Evolutionary conservation across 2,888 invertebrate species (phyloP).

Genomic region (Hirtodrosophila alboralis): DNA sequence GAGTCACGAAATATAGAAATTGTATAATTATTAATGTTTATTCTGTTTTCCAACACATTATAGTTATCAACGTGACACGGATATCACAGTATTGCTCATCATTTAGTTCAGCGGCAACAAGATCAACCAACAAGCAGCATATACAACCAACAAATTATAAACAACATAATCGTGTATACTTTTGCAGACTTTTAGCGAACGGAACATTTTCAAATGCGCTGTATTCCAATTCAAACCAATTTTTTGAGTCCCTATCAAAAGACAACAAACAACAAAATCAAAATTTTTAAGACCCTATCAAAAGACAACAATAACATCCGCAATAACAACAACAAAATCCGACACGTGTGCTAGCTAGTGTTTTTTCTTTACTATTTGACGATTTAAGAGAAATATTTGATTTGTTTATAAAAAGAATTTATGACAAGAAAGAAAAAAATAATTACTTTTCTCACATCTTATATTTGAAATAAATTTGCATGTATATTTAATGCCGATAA

Average conservation of each 20-base stretch:
- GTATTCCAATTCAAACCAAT: background rate
- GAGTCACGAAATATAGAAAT: too few species aligned
- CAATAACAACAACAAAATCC: background rate
- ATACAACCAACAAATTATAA: conserved; percentile 7
- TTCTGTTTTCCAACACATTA: too few species aligned
- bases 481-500: background rate
- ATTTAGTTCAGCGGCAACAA: too few species aligned
- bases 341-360: conserved; percentile 3
- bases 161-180: background rate
- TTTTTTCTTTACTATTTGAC: conserved; percentile 4
- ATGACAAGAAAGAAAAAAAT: too few species aligned
- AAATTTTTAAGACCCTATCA: conserved; percentile 15
- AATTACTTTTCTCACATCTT: background rate
- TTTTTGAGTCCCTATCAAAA: conserved; percentile 15
- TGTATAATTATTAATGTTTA: too few species aligned
- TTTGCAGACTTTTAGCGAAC: background rate
- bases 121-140: too few species aligned
- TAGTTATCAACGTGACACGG: conserved; percentile 22
- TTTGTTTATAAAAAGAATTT: conserved; percentile 7
- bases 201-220: conserved; percentile 6
- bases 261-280: conserved; percentile 16
- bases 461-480: too few species aligned
- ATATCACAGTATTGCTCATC: too few species aligned
- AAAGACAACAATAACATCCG: conserved; percentile 8
- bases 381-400: too few species aligned